Evolutionary conservation across 1,140 invertebrate species (phyloP), one percentile per base, ranked within the genome.

Genomic region (Apolygus lucorum): DNA sequence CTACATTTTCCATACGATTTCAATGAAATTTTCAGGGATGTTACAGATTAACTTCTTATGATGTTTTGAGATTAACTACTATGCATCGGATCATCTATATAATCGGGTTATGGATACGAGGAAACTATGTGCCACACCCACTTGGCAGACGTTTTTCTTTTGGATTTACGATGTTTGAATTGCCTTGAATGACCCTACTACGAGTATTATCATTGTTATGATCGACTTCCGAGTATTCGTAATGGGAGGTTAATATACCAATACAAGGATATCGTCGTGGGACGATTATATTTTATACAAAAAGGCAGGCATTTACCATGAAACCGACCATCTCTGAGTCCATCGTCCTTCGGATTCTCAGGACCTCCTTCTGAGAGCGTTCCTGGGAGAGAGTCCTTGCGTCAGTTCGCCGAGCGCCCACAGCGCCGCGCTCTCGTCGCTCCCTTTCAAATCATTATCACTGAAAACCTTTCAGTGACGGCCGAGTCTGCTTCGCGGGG

Each of bases 361-460:
- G 11, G 8, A 11, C 8, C 13, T 59, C 8, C 4, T 59, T 22
- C 54, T 14, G 54, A 59, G 22, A 14, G 2, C 54, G 11, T 22
- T 22, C 22, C 54, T 59, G 11, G 13, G 11, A 4, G 54, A 59
- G 22, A 24, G 54, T 17, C 54, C 54, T 59, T 59, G 8, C 8
- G 13, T 11, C 22, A 59, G 22, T 59, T 59, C 4, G 11, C 22
- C 54, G 8, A 17, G 4, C 54, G 11, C 2, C 54, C 54, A 21
- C 54, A 4, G 22, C 13, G 54, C 54, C 4, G 11, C 54, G 54
- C 54, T 59, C 22, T 4, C 2, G 54, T 59, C 54, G 54, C 54
- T 49, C 8, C 8, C n/a, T n/a, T n/a, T n/a, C n/a, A 17, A 59
- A 59, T 59, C 54, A 59, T 59, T 59, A 59, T 59, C 54, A 59